Evolutionary conservation across 2,113 vertebrate species (phyloP), one percentile per base, ranked within the genome.

Genomic region (Eurypyga helias): DNA sequence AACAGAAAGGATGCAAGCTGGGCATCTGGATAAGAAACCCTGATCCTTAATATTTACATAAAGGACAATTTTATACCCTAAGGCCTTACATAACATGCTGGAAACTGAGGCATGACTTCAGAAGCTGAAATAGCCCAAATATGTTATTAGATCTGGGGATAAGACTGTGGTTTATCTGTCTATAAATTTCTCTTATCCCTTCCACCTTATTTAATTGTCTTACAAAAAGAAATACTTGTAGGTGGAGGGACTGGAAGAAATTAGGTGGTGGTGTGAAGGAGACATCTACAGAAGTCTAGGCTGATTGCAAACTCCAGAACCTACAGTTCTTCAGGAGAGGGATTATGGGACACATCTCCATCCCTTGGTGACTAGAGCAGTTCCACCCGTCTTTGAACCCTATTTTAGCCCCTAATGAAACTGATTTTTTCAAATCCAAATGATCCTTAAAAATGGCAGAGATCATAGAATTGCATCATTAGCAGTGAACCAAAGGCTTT

Each of bases 371-470:
- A 75, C 73, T 1, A 49, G 25, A 84, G 36, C 31, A 61, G 10
- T 46, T 91, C 78, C 51, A 82, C 36, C 36, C 13, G 1, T 83
- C 58, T 94, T 80, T 83, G 31, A 65, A 54, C 31, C 28, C 67
- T 91, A 2, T 73, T 91, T 95, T 78, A 84, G 11, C 65, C 52
- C 23, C 34, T 69, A 54, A 62, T 57, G 28, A 65, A 87, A 70
- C 77, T 29, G 48, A 71, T 72, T 81, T 87, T 85, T 29, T 71
- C 33, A 82, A 83, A 67, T 48, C 9, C 33, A 83, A 28, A 83
- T 83, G 54, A 54, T 82, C 61, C 87, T 87, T 78, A 90, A 92
- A 94, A 95, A 88, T 76, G 71, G 24, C 72, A 92, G 69, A 87
- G 58, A 46, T 21, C 54, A 49, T 17, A 62, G n/a, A 34, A 29